Conservation (phyloP, 2,797 vertebrate genomes). For the Aselliscus stoliczkanus region DNA sequence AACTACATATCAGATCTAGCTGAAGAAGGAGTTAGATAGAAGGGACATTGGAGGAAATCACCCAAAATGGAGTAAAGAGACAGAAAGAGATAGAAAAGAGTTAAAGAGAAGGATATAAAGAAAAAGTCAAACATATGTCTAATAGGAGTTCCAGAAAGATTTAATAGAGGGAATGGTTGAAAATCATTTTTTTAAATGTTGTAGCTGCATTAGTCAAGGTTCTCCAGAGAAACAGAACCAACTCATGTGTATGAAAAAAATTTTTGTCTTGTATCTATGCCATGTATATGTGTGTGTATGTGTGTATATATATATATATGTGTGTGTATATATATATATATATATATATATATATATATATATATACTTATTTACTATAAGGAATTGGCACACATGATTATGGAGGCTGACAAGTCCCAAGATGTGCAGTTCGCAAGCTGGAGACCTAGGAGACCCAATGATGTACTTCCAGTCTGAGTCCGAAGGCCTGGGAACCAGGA, state of each 20-base stretch:
- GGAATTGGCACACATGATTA: background rate
- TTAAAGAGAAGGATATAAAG: background rate
- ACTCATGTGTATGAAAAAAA: background rate
- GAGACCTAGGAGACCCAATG: background rate
- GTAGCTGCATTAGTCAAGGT: background rate
- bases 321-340: background rate
- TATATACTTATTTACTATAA: background rate
- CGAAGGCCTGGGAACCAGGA: background rate
- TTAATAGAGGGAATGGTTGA: background rate
- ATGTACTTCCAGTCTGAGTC: background rate
- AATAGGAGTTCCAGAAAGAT: background rate
- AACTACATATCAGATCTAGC: background rate
- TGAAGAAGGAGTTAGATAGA: background rate
- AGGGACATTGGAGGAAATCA: slow-evolving; percentile 8
- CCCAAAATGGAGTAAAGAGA: background rate
- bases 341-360: no score
- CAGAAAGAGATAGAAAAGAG: background rate
- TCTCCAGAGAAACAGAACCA: background rate
- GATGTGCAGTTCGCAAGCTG: background rate
- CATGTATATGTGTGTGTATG: no score
- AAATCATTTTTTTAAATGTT: slow-evolving; percentile 11
- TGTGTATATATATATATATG: background rate
- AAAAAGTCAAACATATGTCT: background rate
- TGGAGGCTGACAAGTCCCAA: background rate
- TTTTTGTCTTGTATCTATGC: background rate